Percentiles rank a stretch among this genome's conserved stretches.
Conservation (phyloP, 2,888 invertebrate genomes). For the Leucania comma region DNA sequence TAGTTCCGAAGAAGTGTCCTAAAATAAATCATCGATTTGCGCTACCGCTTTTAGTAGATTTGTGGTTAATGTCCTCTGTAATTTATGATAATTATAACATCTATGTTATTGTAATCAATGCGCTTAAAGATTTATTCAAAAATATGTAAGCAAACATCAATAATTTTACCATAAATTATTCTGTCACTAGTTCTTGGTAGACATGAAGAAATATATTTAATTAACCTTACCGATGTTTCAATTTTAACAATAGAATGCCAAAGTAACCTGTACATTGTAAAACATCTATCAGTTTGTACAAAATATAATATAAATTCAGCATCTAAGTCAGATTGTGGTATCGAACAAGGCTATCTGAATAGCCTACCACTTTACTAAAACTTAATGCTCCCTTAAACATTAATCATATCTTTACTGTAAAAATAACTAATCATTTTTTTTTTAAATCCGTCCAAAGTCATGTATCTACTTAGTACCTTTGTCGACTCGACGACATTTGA, state of each 20-base stretch:
- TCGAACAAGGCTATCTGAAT: slow-evolving; percentile 8
- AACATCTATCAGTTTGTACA: not conserved
- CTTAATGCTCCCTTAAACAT: slow-evolving; percentile 20
- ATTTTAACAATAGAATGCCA: not conserved
- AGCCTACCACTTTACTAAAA: slow-evolving; percentile 16
- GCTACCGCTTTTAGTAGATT: slow-evolving; percentile 69
- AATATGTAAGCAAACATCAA: slow-evolving; percentile 32
- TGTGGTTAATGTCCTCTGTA: slow-evolving; percentile 67
- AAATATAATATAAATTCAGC: slow-evolving; percentile 21
- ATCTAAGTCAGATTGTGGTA: slow-evolving; percentile 7
- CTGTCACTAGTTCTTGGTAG: slow-evolving; percentile 14
- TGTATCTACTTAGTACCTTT: slow-evolving; percentile 53
- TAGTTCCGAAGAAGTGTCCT: slow-evolving; percentile 71
- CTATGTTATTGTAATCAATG: slow-evolving; percentile 48
- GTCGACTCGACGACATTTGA: slow-evolving; percentile 63
- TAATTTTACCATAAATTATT: slow-evolving; percentile 46
- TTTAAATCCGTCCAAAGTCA: slow-evolving; percentile 33
- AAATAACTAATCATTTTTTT: slow-evolving; percentile 51
- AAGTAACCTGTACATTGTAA: not conserved
- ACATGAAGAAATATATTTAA: slow-evolving; percentile 12
- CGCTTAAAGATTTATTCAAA: slow-evolving; percentile 32
- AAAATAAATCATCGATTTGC: slow-evolving; percentile 72
- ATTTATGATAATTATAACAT: slow-evolving; percentile 66
- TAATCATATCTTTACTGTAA: slow-evolving; percentile 42
- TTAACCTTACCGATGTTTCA: not conserved